Percentiles rank a stretch among this genome's conserved stretches.
Conservation (phyloP, 2,113 vertebrate species). For the Salvelinus namaycush region DNA sequence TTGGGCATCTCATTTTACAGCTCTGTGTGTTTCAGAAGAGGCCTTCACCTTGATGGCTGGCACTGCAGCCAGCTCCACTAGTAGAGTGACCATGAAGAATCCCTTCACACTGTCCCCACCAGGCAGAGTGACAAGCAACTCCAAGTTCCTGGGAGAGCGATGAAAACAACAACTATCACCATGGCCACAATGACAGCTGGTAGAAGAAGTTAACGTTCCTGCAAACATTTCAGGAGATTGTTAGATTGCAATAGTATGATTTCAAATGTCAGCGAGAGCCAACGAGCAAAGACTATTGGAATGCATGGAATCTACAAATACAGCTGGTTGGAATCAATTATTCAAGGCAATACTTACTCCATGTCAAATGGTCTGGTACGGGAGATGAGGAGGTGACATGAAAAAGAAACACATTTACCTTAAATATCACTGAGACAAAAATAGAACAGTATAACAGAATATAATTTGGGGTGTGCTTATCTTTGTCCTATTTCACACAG, state of each 20-base stretch:
- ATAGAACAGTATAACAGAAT: conserved; percentile 35
- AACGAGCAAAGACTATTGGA: not conserved
- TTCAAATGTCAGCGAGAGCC: conserved; percentile 23
- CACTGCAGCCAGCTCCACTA: conserved; percentile 87
- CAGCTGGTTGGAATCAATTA: not conserved
- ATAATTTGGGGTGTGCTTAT: no score
- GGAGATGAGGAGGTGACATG: conserved; percentile 20
- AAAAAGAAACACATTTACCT: conserved; percentile 6
- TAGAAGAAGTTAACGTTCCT: not conserved
- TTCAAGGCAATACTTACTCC: conserved; percentile 65
- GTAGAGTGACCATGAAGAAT: conserved; percentile 87
- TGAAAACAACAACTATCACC: not conserved
- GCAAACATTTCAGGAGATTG: not conserved
- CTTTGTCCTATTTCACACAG: no score
- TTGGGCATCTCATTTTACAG: not conserved
- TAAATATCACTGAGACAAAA: conserved; percentile 48
- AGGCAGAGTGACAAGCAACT: conserved; percentile 79
- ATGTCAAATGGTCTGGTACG: conserved; percentile 68
- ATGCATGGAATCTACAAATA: not conserved
- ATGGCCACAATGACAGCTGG: not conserved
- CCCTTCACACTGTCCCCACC: conserved; percentile 83
- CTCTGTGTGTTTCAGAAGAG: not conserved
- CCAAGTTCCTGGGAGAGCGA: conserved; percentile 80
- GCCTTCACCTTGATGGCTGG: conserved; percentile 84
- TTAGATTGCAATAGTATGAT: no score